Evolutionary conservation across 2,888 invertebrate genomes (phyloP).

Genomic region (Nephrocerus scutellatus): DNA sequence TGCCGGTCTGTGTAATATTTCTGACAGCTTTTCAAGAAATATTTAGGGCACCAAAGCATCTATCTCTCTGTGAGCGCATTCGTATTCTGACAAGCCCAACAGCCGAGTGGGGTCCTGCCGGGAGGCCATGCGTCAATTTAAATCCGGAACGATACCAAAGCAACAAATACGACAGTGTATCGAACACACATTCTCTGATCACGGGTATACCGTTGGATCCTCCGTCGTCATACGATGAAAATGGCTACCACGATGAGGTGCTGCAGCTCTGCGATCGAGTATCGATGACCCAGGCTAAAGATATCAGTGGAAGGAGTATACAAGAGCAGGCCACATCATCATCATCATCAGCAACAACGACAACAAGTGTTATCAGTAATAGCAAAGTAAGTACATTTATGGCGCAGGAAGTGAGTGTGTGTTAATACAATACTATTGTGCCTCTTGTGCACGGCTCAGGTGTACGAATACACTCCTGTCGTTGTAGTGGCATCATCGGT

Average conservation of each 20-base stretch:
- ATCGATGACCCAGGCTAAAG: constrained; percentile 43
- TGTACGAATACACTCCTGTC: constrained; percentile 45
- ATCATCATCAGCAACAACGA: too few relatives aligned
- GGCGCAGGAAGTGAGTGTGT: neutral
- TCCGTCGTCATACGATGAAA: constrained; percentile 29
- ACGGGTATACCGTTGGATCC: constrained; percentile 29
- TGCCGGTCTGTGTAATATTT: constrained; percentile 63
- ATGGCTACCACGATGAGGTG: constrained; percentile 32
- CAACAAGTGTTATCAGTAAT: too few relatives aligned
- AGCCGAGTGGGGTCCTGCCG: constrained; percentile 63
- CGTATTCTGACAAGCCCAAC: constrained; percentile 60
- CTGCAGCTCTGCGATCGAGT: constrained; percentile 53
- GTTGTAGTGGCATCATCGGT: constrained; percentile 25
- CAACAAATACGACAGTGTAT: constrained; percentile 48
- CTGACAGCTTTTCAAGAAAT: constrained; percentile 54
- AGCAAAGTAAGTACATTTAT: too few relatives aligned
- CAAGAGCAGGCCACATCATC: constrained; percentile 46
- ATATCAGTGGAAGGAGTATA: constrained; percentile 41
- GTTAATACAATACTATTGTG: too few relatives aligned
- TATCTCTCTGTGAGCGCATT: constrained; percentile 54
- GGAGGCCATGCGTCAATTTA: constrained; percentile 40
- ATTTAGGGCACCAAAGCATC: constrained; percentile 53
- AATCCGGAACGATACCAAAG: constrained; percentile 39
- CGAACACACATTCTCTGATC: constrained; percentile 49
- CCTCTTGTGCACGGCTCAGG: too few relatives aligned